Conservation (phyloP, 2,797 vertebrate species). For the Acanthopagrus latus region DNA sequence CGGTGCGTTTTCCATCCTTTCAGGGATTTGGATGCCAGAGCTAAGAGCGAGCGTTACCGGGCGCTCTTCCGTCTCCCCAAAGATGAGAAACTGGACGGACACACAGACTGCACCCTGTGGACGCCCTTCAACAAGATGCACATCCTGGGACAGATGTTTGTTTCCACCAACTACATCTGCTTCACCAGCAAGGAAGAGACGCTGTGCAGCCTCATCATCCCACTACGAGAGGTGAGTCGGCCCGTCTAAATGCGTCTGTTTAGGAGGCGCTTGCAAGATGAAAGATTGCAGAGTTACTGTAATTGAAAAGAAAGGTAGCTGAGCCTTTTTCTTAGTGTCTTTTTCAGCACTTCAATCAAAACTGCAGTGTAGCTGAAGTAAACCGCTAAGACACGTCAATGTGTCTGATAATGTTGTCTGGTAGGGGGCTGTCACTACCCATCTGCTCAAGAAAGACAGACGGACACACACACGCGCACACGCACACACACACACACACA, state of each 20-base stretch:
- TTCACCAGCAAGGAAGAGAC: slow-evolving; percentile 98
- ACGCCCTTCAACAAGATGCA: slow-evolving; percentile 99
- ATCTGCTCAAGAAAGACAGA: slow-evolving; percentile 7
- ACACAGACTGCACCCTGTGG: slow-evolving; percentile 98
- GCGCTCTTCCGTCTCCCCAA: slow-evolving; percentile 96
- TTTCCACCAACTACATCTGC: slow-evolving; percentile 99
- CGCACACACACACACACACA: background rate
- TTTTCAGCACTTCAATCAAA: background rate
- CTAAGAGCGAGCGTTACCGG: slow-evolving; percentile 95
- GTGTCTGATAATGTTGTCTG: slow-evolving; percentile 11
- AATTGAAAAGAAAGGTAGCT: background rate
- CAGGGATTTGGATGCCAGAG: slow-evolving; percentile 96
- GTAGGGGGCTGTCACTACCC: background rate
- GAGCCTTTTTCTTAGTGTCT: no score
- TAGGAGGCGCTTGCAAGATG: background rate
- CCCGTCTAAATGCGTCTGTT: background rate
- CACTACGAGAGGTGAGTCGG: slow-evolving; percentile 91
- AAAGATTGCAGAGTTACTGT: background rate
- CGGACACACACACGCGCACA: background rate
- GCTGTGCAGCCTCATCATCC: slow-evolving; percentile 96
- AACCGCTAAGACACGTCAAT: background rate
- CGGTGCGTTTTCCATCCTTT: slow-evolving; percentile 22
- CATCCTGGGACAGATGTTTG: slow-evolving; percentile 98
- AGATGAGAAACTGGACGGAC: slow-evolving; percentile 96
- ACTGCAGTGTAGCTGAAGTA: background rate